phyloP scores from a whole-genome alignment of 2,888 invertebrate species.

The Amiota communis region DNA sequence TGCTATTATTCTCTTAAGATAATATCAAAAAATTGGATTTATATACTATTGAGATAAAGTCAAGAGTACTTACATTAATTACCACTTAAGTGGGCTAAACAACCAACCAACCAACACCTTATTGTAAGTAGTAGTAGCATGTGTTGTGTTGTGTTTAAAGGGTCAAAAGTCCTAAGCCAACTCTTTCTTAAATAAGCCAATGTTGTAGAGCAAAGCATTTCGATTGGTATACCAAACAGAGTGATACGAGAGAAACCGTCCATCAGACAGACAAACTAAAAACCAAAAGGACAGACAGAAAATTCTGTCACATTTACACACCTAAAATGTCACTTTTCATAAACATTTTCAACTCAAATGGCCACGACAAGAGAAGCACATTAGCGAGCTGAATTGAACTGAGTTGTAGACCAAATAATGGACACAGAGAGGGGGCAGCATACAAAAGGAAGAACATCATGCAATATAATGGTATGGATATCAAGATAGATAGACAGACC shows the following conservation, averaged over 20 bases:
- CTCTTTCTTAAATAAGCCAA: too few relatives aligned
- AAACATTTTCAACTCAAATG: slow-evolving; percentile 48
- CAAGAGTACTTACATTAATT: slow-evolving; percentile 64
- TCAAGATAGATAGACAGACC: not conserved
- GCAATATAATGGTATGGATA: not conserved
- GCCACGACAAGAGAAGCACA: slow-evolving; percentile 68
- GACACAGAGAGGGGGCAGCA: slow-evolving; percentile 38
- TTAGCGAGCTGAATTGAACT: slow-evolving; percentile 53
- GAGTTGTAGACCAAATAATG: slow-evolving; percentile 41
- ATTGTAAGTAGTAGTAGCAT: too few relatives aligned
- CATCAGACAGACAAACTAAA: too few relatives aligned
- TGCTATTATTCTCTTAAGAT: too few relatives aligned
- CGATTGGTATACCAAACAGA: too few relatives aligned
- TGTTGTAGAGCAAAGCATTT: too few relatives aligned
- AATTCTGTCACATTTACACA: slow-evolving; percentile 62
- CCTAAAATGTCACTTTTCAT: slow-evolving; percentile 67
- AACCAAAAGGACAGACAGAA: slow-evolving; percentile 9
- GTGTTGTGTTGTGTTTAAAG: too few relatives aligned
- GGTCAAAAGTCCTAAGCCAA: not conserved
- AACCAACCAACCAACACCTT: not conserved
- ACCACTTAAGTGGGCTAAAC: slow-evolving; percentile 56
- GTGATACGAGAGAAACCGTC: too few relatives aligned
- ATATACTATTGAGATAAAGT: slow-evolving; percentile 59
- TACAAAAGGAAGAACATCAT: not conserved
- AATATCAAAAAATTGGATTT: slow-evolving; percentile 58